phyloP scores from a whole-genome alignment of 2,797 vertebrate species.

The Falco berigora region DNA sequence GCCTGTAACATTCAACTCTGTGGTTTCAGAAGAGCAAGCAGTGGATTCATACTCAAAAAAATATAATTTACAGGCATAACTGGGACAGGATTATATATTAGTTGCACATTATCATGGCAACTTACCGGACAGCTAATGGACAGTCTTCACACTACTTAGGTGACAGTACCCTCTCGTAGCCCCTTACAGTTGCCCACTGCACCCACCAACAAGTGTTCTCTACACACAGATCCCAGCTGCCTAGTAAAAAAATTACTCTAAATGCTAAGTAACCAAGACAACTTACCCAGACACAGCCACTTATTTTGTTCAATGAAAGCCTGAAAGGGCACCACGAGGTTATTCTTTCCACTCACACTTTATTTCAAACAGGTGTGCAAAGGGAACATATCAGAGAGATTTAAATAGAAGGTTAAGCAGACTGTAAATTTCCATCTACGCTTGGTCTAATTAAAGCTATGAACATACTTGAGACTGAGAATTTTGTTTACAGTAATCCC shows the following conservation, averaged over 20 bases:
- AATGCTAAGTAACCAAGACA: neutral
- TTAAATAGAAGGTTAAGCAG: slow-evolving; percentile 54
- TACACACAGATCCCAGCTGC: neutral
- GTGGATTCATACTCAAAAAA: neutral
- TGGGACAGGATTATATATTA: neutral
- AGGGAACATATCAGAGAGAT: slow-evolving; percentile 7
- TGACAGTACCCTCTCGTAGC: neutral
- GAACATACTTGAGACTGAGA: slow-evolving; percentile 30
- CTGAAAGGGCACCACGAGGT: neutral
- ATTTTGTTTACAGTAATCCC: slow-evolving; percentile 60
- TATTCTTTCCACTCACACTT: slow-evolving; percentile 38
- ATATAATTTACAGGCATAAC: neutral
- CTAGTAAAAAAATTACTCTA: neutral
- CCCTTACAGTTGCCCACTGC: neutral
- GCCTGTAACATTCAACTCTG: neutral
- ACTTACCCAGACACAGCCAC: neutral
- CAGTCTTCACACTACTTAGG: neutral
- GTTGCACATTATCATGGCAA: neutral
- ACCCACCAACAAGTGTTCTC: neutral
- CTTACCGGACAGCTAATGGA: neutral
- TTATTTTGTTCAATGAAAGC: neutral
- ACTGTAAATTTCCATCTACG: slow-evolving; percentile 41
- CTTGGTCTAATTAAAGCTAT: slow-evolving; percentile 48
- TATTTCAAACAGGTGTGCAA: slow-evolving; percentile 52
- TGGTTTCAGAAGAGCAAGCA: neutral